Percentiles rank a stretch among this genome's conserved stretches.
These are phyloP conservation scores for Apotomis turbidana DNA, from an alignment of 2,888 invertebrate species.

Conservation along the genomic window DNA sequence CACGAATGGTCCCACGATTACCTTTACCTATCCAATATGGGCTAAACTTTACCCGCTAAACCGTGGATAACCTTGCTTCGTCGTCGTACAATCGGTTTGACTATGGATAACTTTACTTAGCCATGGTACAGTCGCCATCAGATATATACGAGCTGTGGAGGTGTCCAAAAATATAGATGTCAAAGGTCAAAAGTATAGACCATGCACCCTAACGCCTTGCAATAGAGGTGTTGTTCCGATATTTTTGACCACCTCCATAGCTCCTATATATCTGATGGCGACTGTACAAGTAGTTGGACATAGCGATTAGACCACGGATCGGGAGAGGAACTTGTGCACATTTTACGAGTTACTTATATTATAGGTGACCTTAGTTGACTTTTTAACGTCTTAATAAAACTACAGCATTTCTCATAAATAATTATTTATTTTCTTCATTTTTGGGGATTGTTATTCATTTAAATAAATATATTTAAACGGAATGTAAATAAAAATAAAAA, in stretches of 20 bases:
- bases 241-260: too few species aligned
- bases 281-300: conserved; percentile 1
- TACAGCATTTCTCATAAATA: not conserved
- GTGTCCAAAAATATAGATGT: too few species aligned
- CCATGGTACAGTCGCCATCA: conserved; percentile 1
- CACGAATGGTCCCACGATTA: too few species aligned
- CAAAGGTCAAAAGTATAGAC: too few species aligned
- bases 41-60: not conserved
- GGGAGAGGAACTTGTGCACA: conserved; percentile 4
- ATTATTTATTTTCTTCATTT: not conserved
- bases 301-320: not conserved
- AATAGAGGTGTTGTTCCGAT: too few species aligned
- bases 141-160: too few species aligned
- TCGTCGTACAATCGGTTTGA: conserved; percentile 13
- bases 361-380: conserved; percentile 1
- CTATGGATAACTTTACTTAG: conserved; percentile 18
- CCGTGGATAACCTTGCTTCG: conserved; percentile 4
- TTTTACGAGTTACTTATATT: not conserved
- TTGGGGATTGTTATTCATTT: not conserved
- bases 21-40: too few species aligned
- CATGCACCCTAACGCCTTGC: too few species aligned
- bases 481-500: not conserved
- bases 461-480: not conserved
- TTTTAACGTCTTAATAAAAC: conserved; percentile 5
- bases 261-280: too few species aligned